A percentile compares a stretch with the other conserved stretches of the same genome.
phyloP scores from a whole-genome alignment of 2,113 vertebrate genomes.

The Menura novaehollandiae region DNA sequence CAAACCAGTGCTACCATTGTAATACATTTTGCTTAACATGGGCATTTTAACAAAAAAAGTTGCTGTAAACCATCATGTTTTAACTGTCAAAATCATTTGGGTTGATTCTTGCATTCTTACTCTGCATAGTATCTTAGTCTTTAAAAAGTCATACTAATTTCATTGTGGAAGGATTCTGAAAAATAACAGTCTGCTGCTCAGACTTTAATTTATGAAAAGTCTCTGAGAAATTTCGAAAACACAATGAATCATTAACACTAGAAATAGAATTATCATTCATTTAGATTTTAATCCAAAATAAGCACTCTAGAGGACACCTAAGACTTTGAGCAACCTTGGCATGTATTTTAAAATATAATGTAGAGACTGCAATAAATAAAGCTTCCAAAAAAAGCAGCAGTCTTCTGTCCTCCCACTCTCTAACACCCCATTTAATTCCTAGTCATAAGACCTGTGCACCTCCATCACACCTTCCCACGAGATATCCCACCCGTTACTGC shows the following conservation, averaged over 20 bases:
- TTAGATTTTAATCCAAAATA: constrained; percentile 14
- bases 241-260: constrained; percentile 37
- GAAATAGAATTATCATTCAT: constrained; percentile 14
- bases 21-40: background rate
- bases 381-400: constrained; percentile 32
- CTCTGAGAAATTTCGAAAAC: constrained; percentile 5
- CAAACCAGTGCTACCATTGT: background rate
- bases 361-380: constrained; percentile 35
- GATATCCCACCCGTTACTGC: constrained; percentile 38
- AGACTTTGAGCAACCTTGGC: constrained; percentile 2
- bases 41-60: background rate
- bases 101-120: background rate
- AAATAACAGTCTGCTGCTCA: background rate
- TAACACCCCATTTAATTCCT: constrained; percentile 52
- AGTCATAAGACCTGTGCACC: constrained; percentile 29
- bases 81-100: constrained; percentile 27
- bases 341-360: constrained; percentile 29
- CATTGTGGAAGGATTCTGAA: background rate
- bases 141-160: constrained; percentile 20
- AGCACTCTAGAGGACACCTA: background rate
- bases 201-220: constrained; percentile 15
- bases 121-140: background rate
- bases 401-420: constrained; percentile 51
- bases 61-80: background rate
- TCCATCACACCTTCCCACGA: constrained; percentile 48